Conservation (phyloP, 2,888 invertebrate species). For the Melinaea marsaeus region DNA sequence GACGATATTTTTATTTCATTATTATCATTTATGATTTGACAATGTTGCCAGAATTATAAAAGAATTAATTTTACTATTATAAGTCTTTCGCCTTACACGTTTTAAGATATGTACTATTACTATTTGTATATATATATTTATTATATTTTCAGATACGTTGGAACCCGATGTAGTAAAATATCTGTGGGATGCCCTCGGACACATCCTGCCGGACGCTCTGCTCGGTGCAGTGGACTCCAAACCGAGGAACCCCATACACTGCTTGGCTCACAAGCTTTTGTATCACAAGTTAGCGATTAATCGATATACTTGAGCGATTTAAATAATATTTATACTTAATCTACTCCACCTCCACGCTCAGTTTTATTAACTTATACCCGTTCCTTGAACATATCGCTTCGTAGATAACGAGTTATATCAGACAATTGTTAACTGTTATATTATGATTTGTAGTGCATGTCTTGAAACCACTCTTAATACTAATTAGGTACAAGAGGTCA, state of each 20-base stretch:
- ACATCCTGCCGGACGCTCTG: conserved; percentile 52
- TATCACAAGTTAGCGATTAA: conserved; percentile 47
- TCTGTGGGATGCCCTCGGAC: conserved; percentile 56
- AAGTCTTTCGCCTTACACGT: neutral
- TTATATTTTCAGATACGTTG: conserved; percentile 42
- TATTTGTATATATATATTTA: neutral
- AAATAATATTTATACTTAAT: neutral
- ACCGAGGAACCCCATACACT: conserved; percentile 61
- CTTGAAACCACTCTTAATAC: too few relatives aligned
- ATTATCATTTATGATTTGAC: too few relatives aligned
- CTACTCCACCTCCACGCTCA: too few relatives aligned
- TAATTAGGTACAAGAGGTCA: conserved; percentile 43
- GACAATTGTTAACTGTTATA: too few relatives aligned
- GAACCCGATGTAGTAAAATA: conserved; percentile 48
- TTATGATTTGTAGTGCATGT: too few relatives aligned
- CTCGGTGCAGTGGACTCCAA: conserved; percentile 41
- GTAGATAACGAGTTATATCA: too few relatives aligned
- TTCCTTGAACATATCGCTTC: too few relatives aligned
- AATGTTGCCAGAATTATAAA: too few relatives aligned
- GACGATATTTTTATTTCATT: neutral
- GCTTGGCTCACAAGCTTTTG: conserved; percentile 54
- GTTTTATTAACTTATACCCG: too few relatives aligned
- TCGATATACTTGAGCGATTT: neutral
- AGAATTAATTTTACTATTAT: too few relatives aligned
- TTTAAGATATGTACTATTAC: neutral